Evolutionary conservation across 1,140 invertebrate genomes (phyloP).

Genomic region (Probaryconus sp.): DNA sequence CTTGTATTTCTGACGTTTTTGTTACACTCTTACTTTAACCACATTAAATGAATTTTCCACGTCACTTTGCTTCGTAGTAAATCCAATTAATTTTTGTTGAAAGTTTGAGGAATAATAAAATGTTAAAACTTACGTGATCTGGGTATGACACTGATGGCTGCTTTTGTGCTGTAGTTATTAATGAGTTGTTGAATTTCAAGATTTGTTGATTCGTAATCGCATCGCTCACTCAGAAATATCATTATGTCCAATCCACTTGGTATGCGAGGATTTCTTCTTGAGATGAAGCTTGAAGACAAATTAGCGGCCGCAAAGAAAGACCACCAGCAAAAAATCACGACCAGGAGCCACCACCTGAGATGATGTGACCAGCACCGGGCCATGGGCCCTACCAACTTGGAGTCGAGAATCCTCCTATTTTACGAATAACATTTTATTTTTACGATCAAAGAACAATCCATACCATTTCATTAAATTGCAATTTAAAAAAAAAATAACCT

Average conservation of each 20-base stretch:
- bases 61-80: too few relatives aligned
- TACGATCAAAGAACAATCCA: not conserved
- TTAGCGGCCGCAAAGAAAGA: slow-evolving; percentile 54
- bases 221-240: slow-evolving; percentile 72
- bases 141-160: slow-evolving; percentile 68
- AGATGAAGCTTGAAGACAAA: slow-evolving; percentile 50
- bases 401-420: slow-evolving; percentile 30
- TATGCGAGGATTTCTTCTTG: slow-evolving; percentile 25
- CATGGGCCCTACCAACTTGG: slow-evolving; percentile 69
- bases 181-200: slow-evolving; percentile 66
- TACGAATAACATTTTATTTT: not conserved
- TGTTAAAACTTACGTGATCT: slow-evolving; percentile 67
- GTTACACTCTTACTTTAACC: too few relatives aligned
- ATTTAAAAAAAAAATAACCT: too few relatives aligned
- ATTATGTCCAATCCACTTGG: slow-evolving; percentile 63
- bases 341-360: slow-evolving; percentile 74
- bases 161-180: slow-evolving; percentile 55
- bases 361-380: slow-evolving; percentile 73
- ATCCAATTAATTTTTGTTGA: not conserved
- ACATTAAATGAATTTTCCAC: too few relatives aligned
- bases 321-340: slow-evolving; percentile 68
- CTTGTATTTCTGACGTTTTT: too few relatives aligned
- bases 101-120: not conserved
- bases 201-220: slow-evolving; percentile 61
- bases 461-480: not conserved